A percentile compares a stretch with the other conserved stretches of the same genome.
Evolutionary conservation across 2,797 vertebrate genomes (phyloP).

Genomic region (Sebastes itinus): DNA sequence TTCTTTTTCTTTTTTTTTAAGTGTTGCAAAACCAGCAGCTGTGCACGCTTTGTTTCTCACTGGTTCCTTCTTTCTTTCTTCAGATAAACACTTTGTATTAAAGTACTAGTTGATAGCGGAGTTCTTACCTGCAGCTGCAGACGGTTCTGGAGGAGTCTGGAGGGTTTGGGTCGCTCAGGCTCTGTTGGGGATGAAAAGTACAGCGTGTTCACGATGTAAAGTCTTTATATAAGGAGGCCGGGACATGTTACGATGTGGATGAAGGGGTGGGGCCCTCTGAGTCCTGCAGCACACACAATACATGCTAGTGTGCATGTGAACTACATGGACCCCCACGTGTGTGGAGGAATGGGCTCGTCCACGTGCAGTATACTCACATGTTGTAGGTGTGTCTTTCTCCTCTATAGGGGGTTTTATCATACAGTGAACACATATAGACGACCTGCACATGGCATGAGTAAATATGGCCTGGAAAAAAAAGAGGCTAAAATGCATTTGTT

Average conservation of each 20-base stretch:
- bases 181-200: neutral
- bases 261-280: conserved; percentile 50
- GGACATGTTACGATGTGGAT: conserved; percentile 24
- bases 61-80: too few species aligned
- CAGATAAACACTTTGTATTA: neutral
- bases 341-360: conserved; percentile 39
- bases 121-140: conserved; percentile 49
- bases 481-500: neutral
- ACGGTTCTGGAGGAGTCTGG: neutral
- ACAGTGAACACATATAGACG: neutral
- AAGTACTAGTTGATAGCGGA: neutral
- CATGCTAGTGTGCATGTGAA: conserved; percentile 12
- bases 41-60: neutral
- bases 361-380: neutral
- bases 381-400: neutral
- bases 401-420: neutral
- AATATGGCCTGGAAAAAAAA: neutral
- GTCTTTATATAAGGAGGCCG: conserved; percentile 61
- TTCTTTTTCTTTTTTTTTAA: too few species aligned
- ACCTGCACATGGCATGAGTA: neutral
- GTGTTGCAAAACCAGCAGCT: neutral
- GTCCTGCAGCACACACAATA: neutral
- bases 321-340: conserved; percentile 9
- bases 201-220: conserved; percentile 28
- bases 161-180: neutral